Conservation (phyloP, 2,888 invertebrate species). For the Opisthograptis luteolata region DNA sequence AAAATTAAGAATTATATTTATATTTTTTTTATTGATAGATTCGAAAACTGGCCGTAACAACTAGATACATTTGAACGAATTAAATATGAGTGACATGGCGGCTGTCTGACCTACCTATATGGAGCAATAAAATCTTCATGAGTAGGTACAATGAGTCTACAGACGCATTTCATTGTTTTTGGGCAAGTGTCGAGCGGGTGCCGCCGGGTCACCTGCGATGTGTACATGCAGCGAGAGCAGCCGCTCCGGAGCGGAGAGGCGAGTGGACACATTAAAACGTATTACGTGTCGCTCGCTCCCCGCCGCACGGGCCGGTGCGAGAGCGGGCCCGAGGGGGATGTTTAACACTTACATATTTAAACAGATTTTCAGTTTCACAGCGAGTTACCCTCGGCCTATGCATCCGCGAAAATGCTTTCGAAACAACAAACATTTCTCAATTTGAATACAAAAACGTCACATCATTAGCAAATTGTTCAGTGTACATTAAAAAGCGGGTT, state of each 20-base stretch:
- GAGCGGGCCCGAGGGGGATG: constrained; percentile 12
- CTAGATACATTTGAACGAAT: too few relatives aligned
- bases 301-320: not conserved
- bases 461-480: constrained; percentile 35
- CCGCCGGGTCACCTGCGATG: too few relatives aligned
- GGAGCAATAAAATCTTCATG: too few relatives aligned
- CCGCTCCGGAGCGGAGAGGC: not conserved
- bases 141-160: too few relatives aligned
- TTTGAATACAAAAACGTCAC: constrained; percentile 23
- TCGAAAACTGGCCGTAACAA: too few relatives aligned
- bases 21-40: too few relatives aligned
- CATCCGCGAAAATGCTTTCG: not conserved
- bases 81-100: too few relatives aligned
- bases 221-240: too few relatives aligned
- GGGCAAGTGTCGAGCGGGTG: too few relatives aligned
- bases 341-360: constrained; percentile 3
- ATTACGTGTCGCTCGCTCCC: constrained; percentile 20
- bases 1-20: too few relatives aligned
- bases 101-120: too few relatives aligned
- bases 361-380: not conserved
- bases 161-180: too few relatives aligned
- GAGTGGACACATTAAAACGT: constrained; percentile 18
- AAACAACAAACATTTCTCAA: constrained; percentile 9
- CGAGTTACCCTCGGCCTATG: not conserved
- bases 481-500: constrained; percentile 25